Evolutionary conservation across 2,888 invertebrate genomes (phyloP).

Genomic region (Chrysolina americana): DNA sequence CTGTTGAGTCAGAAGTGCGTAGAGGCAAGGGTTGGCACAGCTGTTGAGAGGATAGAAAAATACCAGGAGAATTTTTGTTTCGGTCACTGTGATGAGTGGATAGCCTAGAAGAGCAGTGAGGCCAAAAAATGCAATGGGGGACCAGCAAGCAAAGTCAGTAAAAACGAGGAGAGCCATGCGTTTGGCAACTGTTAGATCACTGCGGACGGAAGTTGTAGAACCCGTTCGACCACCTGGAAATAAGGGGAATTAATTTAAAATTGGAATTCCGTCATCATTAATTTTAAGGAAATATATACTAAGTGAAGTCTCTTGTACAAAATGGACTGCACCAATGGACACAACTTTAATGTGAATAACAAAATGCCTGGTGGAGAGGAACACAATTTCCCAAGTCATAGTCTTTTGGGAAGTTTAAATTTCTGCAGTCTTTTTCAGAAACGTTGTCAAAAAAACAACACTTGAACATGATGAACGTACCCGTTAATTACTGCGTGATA

Average conservation of each 20-base stretch:
- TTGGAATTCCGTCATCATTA: neutral
- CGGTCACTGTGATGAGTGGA: slow-evolving; percentile 74
- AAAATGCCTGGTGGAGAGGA: too few species aligned
- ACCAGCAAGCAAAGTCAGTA: slow-evolving; percentile 76
- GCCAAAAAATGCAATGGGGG: slow-evolving; percentile 79
- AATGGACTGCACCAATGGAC: too few species aligned
- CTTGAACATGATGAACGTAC: too few species aligned
- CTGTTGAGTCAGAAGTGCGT: slow-evolving; percentile 78
- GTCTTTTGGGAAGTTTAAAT: too few species aligned
- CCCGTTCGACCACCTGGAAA: slow-evolving; percentile 70
- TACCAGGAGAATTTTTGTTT: slow-evolving; percentile 74
- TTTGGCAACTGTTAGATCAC: slow-evolving; percentile 74
- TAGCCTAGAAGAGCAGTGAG: slow-evolving; percentile 76
- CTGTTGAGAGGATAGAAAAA: slow-evolving; percentile 81
- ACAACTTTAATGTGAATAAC: too few species aligned
- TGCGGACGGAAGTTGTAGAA: slow-evolving; percentile 68
- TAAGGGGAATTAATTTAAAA: slow-evolving; percentile 13
- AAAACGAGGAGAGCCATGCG: slow-evolving; percentile 79
- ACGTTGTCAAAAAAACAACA: too few species aligned
- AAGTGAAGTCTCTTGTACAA: too few species aligned
- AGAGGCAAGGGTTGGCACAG: slow-evolving; percentile 80
- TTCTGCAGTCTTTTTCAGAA: too few species aligned
- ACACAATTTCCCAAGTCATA: too few species aligned
- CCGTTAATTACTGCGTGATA: too few species aligned
- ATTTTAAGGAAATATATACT: too few species aligned